Evolutionary conservation across 1,140 invertebrate species (phyloP).

Genomic region (Dreissena polymorpha): DNA sequence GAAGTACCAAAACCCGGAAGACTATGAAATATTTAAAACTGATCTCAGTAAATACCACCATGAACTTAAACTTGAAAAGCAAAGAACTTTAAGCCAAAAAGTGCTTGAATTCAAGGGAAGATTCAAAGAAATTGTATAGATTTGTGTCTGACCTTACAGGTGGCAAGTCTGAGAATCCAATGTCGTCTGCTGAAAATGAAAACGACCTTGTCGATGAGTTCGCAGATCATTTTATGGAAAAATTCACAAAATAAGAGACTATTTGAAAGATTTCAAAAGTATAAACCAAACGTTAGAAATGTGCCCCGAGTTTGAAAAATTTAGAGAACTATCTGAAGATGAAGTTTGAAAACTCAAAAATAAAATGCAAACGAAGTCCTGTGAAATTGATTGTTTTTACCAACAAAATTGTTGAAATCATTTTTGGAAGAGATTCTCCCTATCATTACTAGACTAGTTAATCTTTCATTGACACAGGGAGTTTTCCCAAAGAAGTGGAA

Average conservation of each 20-base stretch:
- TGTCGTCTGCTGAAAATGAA: slow-evolving; percentile 15
- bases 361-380: slow-evolving; percentile 44
- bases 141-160: slow-evolving; percentile 45
- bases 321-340: slow-evolving; percentile 25
- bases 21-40: slow-evolving; percentile 38
- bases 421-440: slow-evolving; percentile 36
- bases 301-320: slow-evolving; percentile 33
- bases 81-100: slow-evolving; percentile 25
- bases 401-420: slow-evolving; percentile 48
- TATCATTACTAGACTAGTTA: slow-evolving; percentile 16
- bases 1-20: slow-evolving; percentile 19
- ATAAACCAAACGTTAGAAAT: slow-evolving; percentile 3
- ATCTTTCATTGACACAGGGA: slow-evolving; percentile 44
- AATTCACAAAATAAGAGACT: slow-evolving; percentile 36
- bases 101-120: slow-evolving; percentile 39
- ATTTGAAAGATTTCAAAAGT: slow-evolving; percentile 32
- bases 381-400: slow-evolving; percentile 36
- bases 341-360: slow-evolving; percentile 29
- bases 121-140: slow-evolving; percentile 37
- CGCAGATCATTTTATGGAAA: slow-evolving; percentile 51
- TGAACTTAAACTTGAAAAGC: slow-evolving; percentile 30
- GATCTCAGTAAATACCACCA: slow-evolving; percentile 26
- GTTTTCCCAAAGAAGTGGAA: slow-evolving; percentile 35
- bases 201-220: slow-evolving; percentile 35
- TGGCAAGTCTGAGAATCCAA: slow-evolving; percentile 41